Evolutionary conservation across 2,888 invertebrate genomes (phyloP), one percentile per base, ranked within the genome.

Genomic region (Gasteruption jaculator): DNA sequence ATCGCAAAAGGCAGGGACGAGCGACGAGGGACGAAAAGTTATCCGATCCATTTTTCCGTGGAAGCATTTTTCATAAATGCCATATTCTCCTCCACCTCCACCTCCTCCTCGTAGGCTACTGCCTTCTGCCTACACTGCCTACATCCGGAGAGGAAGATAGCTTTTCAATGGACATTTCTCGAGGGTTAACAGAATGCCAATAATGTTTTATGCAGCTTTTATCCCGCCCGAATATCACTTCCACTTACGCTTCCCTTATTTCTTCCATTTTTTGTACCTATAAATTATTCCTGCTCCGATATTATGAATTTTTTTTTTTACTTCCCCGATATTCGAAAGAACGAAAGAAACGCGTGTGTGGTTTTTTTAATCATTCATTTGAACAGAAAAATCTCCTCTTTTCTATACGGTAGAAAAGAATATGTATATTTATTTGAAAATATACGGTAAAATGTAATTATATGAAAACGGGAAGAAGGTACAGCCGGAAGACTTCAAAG

Each of bases 191-290:
- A 34, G 54, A 54, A 46, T 41, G 45, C 29, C 49, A 45, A 49
- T 55, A 52, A 52, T 53, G 45, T 54, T 54, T 54, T 54, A 48
- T 48, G 54, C 53, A 53, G 49, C 42, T 41, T 53, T 46, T 53
- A 43, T 41, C 31, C 36, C 16, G 22, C 7, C 21, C n/a, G n/a
- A n/a, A n/a, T 50, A 49, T 42, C 45, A 36, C 45, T 42, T 45
- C 46, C 45, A 42, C 42, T 40, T 37, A 29, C 33, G 38, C 41
- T 40, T 43, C 37, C 40, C 46, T 45, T 16, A 19, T 29, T 20
- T 30, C 32, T 31, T 42, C 27, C 38, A 30, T 26, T 38, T 30
- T 29, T 12, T 37, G 19, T 27, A 31, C 22, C 5, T 19, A n/a
- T 39, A n/a, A n/a, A n/a, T n/a, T n/a, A n/a, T n/a, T n/a, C n/a